Conservation (phyloP, 1,140 invertebrate species). For the Steinernema khuongi region DNA sequence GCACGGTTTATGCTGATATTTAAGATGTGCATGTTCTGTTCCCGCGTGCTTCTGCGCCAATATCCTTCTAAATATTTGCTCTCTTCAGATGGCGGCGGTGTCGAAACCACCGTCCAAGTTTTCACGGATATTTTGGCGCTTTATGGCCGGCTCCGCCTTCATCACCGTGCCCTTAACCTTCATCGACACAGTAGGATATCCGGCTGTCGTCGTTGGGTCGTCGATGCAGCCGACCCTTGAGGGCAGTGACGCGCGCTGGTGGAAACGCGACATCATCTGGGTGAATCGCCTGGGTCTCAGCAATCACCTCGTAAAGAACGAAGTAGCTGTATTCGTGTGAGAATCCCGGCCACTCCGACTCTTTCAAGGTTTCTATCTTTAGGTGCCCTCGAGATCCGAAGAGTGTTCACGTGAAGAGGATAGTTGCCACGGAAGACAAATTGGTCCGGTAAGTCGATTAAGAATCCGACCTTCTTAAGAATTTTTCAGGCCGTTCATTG, state of each 20-base stretch:
- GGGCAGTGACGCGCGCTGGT: slow-evolving; percentile 31
- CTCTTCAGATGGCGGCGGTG: not conserved
- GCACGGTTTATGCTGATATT: too few relatives aligned
- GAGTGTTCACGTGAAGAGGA: slow-evolving; percentile 29
- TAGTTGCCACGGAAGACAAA: slow-evolving; percentile 21
- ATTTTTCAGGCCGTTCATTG: not conserved
- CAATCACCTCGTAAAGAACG: slow-evolving; percentile 4
- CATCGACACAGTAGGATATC: slow-evolving; percentile 35
- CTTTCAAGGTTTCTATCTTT: not conserved
- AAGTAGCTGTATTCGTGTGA: slow-evolving; percentile 35
- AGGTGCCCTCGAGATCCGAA: slow-evolving; percentile 35
- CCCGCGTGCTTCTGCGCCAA: not conserved
- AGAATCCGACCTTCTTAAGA: not conserved
- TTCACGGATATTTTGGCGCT: not conserved
- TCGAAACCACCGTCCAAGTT: not conserved
- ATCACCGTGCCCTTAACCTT: slow-evolving; percentile 29
- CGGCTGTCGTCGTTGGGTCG: slow-evolving; percentile 23
- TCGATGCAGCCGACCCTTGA: slow-evolving; percentile 35
- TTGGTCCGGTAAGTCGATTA: slow-evolving; percentile 4
- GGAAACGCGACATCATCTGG: slow-evolving; percentile 14
- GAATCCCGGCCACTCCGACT: not conserved
- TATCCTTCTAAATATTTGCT: not conserved
- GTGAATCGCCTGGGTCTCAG: not conserved
- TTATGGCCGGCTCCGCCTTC: not conserved
- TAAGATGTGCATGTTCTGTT: too few relatives aligned